Evolutionary conservation across 2,888 invertebrate species (phyloP), one percentile per base, ranked within the genome.

Genomic region (Agrotis exclamationis): DNA sequence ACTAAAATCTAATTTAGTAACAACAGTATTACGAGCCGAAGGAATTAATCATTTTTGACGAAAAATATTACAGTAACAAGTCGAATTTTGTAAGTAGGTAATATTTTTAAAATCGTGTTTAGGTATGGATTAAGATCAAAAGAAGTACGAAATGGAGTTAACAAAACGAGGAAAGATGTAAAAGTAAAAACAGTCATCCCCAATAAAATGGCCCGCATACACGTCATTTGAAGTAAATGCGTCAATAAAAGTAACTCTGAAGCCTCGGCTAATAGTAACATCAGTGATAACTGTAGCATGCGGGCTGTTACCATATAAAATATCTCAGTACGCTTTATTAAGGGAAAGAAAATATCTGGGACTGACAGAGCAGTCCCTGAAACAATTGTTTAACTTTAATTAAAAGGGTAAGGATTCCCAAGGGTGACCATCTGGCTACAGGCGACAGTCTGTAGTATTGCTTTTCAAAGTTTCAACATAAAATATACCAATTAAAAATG

Each of bases 201-300:
- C 76, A 86, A 88, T 90, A 88, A 88, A 89, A 70, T 74, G 51
- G 70, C 92, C 92, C 92, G 92, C 92, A 92, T 79, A 70, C 68
- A 74, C 84, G 79, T 88, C 85, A 89, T 89, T 89, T 85, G 85
- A 82, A 88, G 86, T 77, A 82, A 87, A 89, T 88, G 86, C 87
- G 84, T 90, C 89, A 92, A 91, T 91, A 88, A 88, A 91, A 88
- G 79, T 80, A 74, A 82, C 79, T 87, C 83, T 81, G 68, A 83
- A 85, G 83, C 80, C 82, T 84, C 80, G 83, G 82, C 83, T 86
- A 86, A 67, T 76, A 85, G 79, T 83, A 82, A 78, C 82, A 72
- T 81, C 76, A 84, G 53, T 79, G 86, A 87, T 87, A 86, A 86
- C 80, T 72, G 75, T 84, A 70, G 73, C 74, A 91, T 91, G 90